These are phyloP conservation scores for Augochlorella aurata DNA, from an alignment of 2,888 invertebrate genomes.

Conservation along the genomic window DNA sequence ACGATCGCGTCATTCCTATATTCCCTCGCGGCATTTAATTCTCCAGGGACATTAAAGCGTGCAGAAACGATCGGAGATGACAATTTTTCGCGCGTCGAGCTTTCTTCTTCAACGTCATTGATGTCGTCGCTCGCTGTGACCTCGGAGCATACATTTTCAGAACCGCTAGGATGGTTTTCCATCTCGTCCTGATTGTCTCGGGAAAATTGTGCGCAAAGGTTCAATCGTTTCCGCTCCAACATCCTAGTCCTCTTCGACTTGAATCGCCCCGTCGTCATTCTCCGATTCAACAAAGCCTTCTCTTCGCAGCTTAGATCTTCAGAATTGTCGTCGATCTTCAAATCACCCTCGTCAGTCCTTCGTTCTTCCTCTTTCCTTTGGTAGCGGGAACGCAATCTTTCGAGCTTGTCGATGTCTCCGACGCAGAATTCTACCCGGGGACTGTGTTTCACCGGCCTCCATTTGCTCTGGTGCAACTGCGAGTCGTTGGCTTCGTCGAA, in stretches of 20 bases:
- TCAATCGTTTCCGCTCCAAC: conserved; percentile 7
- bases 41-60: neutral
- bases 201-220: neutral
- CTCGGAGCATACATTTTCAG: neutral
- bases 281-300: neutral
- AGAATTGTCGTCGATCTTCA: neutral
- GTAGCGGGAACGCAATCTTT: neutral
- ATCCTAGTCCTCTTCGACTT: neutral
- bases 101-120: neutral
- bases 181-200: neutral
- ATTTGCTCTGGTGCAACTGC: neutral
- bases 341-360: neutral
- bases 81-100: neutral
- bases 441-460: conserved; percentile 54
- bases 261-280: neutral
- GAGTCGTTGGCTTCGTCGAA: neutral
- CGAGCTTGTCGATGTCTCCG: conserved; percentile 7
- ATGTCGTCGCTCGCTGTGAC: too few species aligned
- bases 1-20: neutral
- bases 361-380: neutral
- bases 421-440: conserved; percentile 57
- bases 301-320: neutral
- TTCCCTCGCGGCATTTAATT: neutral
- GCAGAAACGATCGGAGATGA: neutral
- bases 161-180: neutral